Evolutionary conservation across 2,888 invertebrate species (phyloP).

Genomic region (Hydrotaea cyrtoneurina): DNA sequence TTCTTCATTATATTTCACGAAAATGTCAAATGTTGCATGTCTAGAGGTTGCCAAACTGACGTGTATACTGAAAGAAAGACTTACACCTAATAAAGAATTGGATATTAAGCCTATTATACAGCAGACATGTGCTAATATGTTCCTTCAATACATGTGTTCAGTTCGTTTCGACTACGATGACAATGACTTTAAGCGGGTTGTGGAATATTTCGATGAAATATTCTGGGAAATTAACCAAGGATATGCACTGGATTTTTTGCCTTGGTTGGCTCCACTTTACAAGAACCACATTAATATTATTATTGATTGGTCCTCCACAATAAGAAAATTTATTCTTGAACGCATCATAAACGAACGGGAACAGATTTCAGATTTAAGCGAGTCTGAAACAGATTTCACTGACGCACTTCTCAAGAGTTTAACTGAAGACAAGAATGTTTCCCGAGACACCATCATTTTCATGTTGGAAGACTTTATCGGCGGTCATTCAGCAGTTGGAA

Average conservation of each 20-base stretch:
- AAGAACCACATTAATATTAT: constrained; percentile 85
- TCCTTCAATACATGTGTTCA: constrained; percentile 93
- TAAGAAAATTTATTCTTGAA: constrained; percentile 87
- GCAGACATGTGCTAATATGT: constrained; percentile 91
- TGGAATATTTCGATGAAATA: constrained; percentile 90
- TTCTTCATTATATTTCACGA: constrained; percentile 86
- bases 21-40: constrained; percentile 87
- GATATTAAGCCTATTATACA: constrained; percentile 84
- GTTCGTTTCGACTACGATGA: constrained; percentile 87
- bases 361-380: constrained; percentile 81
- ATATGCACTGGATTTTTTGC: constrained; percentile 92
- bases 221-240: constrained; percentile 96
- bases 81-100: neutral
- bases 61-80: constrained; percentile 83
- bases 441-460: constrained; percentile 89
- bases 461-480: constrained; percentile 94
- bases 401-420: constrained; percentile 89
- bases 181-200: constrained; percentile 85
- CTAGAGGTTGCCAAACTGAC: constrained; percentile 85
- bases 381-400: constrained; percentile 88
- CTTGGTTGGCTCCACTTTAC: constrained; percentile 90
- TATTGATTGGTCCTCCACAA: constrained; percentile 86
- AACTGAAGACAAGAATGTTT: constrained; percentile 84
- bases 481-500: constrained; percentile 93
- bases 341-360: constrained; percentile 84